Evolutionary conservation across 2,888 invertebrate species (phyloP), one percentile per base, ranked within the genome.

Genomic region (Spatulosminthurus flaviceps): DNA sequence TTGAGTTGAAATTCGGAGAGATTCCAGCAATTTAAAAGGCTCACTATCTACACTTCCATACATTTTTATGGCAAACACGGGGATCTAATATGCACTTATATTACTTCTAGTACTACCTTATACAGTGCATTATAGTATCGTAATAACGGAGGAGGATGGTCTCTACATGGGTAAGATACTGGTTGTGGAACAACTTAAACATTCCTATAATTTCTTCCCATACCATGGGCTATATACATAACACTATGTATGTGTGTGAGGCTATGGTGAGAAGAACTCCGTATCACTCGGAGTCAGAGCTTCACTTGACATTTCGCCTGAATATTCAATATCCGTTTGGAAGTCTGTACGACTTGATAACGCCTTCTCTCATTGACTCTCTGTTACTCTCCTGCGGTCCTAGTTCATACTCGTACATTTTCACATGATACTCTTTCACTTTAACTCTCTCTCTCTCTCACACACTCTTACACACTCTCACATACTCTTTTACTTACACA

Each of bases 301-400:
- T 29, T 76, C 78, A 70, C 43, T 80, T 81, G 81, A 81, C 81
- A 80, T 80, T 81, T 79, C 78, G 69, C 78, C 80, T 83, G 83
- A 83, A 83, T 83, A 83, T 83, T 83, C 82, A 83, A 80, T 81
- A 79, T 79, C 70, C 75, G 70, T 78, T 75, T 79, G 79, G 69
- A 72, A 69, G 81, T 75, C 80, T 81, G 81, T 80, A 78, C 73
- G 41, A 80, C 74, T 82, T 81, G 82, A 83, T 83, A 83, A 83
- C 78, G 75, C 75, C 75, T 69, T 78, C 71, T 41, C 61, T 80
- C 60, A 72, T 71, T 72, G 43, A 24, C 77, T 73, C n/a, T n/a
- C 28, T 11, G 22, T 26, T 64, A 22, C 64, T 19, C 51, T 22
- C 24, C 64, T 64, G 24, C 64, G 64, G 13, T 64, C 64, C 64